Percentiles rank a stretch among this genome's conserved stretches.
Evolutionary conservation across 2,797 vertebrate species (phyloP).

Genomic region (Spea hammondii): DNA sequence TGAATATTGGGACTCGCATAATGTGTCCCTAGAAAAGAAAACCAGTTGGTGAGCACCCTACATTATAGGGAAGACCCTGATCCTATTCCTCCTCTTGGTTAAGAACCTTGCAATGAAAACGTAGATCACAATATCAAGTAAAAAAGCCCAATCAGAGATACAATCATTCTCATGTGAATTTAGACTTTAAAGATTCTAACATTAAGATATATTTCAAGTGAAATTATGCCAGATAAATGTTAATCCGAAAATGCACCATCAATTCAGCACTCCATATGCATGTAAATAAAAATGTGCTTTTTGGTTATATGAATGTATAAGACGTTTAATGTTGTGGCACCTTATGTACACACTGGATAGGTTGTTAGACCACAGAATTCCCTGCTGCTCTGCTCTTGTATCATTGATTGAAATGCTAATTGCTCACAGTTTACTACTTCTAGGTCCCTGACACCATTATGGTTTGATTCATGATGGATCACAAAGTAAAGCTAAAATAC

Average conservation of each 20-base stretch:
- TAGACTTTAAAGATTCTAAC: too few species aligned
- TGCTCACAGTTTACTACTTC: conserved; percentile 43
- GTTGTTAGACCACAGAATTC: conserved; percentile 20
- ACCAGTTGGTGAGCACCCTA: too few species aligned
- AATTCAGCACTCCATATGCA: conserved; percentile 10
- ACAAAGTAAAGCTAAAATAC: conserved; percentile 44
- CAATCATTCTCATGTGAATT: too few species aligned
- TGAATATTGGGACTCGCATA: too few species aligned
- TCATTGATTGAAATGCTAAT: conserved; percentile 51
- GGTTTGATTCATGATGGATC: conserved; percentile 41
- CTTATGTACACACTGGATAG: conserved; percentile 36
- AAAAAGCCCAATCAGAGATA: too few species aligned
- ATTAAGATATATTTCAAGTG: neutral
- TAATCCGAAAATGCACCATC: conserved; percentile 9
- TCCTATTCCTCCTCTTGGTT: too few species aligned
- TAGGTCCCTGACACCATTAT: conserved; percentile 42
- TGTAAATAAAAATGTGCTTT: conserved; percentile 12
- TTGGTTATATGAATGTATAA: conserved; percentile 1
- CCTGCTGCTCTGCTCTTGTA: conserved; percentile 47
- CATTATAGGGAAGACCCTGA: too few species aligned
- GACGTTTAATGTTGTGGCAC: conserved; percentile 24
- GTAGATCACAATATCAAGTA: too few species aligned
- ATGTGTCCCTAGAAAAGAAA: too few species aligned
- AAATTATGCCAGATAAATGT: conserved; percentile 16
- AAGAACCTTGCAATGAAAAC: too few species aligned